Conservation (phyloP, 2,888 invertebrate genomes). For the Neoascia interrupta region DNA sequence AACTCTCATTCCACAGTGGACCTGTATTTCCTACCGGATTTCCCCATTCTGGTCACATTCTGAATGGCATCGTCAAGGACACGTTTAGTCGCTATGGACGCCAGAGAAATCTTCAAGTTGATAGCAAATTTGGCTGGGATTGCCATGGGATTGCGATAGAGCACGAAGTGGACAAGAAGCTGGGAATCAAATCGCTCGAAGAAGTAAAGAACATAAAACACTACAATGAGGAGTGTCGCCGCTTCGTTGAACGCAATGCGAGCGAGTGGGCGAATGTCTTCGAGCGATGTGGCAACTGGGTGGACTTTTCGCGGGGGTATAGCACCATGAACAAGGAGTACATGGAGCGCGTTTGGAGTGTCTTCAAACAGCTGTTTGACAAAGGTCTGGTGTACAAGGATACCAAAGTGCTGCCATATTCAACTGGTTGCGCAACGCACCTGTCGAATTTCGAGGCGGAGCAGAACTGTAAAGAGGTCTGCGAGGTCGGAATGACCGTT, state of each 20-base stretch:
- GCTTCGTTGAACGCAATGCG: constrained; percentile 95
- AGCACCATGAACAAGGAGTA: constrained; percentile 97
- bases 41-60: constrained; percentile 97
- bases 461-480: constrained; percentile 97
- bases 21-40: constrained; percentile 98
- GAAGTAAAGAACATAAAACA: constrained; percentile 95
- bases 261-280: constrained; percentile 92
- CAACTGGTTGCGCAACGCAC: constrained; percentile 96
- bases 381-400: constrained; percentile 97
- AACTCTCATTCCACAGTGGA: constrained; percentile 96
- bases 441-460: constrained; percentile 98
- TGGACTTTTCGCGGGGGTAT: constrained; percentile 98
- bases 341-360: constrained; percentile 99
- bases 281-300: constrained; percentile 95
- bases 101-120: constrained; percentile 91
- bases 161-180: constrained; percentile 90
- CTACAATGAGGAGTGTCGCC: constrained; percentile 95
- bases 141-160: constrained; percentile 97
- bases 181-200: constrained; percentile 94
- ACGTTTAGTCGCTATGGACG: constrained; percentile 95
- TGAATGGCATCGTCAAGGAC: constrained; percentile 98
- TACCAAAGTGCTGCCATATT: constrained; percentile 98
- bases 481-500: constrained; percentile 94
- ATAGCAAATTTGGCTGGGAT: constrained; percentile 96
- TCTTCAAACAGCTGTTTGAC: constrained; percentile 93